phyloP scores from a whole-genome alignment of 2,797 vertebrate genomes.

The Balearica regulorum region DNA sequence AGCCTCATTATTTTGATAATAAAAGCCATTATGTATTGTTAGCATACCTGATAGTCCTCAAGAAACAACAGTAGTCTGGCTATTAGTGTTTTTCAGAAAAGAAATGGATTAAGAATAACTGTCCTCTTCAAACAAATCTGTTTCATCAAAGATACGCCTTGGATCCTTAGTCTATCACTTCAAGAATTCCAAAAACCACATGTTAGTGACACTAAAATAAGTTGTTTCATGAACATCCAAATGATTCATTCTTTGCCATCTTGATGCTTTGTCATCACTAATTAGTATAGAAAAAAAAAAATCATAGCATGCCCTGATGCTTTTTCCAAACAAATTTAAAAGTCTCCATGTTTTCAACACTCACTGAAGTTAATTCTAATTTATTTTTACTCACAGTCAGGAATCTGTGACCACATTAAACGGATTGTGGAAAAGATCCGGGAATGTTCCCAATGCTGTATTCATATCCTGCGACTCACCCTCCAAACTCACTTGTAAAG shows the following conservation, averaged over 20 bases:
- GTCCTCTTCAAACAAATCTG: neutral
- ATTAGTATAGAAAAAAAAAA: slow-evolving; percentile 7
- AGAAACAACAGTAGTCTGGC: neutral
- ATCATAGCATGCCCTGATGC: neutral
- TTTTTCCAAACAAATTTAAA: slow-evolving; percentile 49
- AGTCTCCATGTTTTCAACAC: slow-evolving; percentile 46
- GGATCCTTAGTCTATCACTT: neutral
- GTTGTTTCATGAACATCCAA: slow-evolving; percentile 13
- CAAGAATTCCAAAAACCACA: slow-evolving; percentile 39
- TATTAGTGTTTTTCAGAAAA: neutral
- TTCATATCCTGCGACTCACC: slow-evolving; percentile 44
- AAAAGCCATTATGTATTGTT: neutral
- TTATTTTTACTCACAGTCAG: slow-evolving; percentile 52
- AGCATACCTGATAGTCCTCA: neutral
- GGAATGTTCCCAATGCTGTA: slow-evolving; percentile 27
- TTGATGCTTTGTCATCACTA: slow-evolving; percentile 55
- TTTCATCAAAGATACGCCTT: slow-evolving; percentile 12
- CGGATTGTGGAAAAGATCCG: slow-evolving; percentile 17
- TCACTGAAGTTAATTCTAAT: slow-evolving; percentile 49
- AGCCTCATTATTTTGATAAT: neutral
- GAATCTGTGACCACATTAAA: slow-evolving; percentile 58
- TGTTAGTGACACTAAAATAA: slow-evolving; percentile 5
- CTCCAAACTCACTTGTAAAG: neutral
- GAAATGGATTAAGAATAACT: neutral
- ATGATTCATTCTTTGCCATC: slow-evolving; percentile 56